Conservation (phyloP, 2,113 vertebrate species). For the Prunella fulvescens region DNA sequence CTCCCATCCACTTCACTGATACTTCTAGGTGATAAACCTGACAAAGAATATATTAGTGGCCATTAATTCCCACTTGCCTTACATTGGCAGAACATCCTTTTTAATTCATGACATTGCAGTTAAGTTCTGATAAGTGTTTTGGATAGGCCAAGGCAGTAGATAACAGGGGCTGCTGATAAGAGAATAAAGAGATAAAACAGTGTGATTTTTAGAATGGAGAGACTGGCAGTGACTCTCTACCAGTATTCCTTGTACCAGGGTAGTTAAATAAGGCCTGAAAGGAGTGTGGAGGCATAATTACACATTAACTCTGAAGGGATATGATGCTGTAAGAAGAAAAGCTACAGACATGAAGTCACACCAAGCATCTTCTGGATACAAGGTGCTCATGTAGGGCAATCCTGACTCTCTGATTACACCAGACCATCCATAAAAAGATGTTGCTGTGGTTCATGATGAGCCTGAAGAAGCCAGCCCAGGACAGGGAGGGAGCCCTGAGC, state of each 20-base stretch:
- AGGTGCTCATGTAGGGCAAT: rapidly evolving
- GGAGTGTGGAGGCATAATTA: neutral
- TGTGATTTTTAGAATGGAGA: neutral
- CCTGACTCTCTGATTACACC: neutral
- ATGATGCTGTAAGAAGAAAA: neutral
- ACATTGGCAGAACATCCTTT: constrained; percentile 3
- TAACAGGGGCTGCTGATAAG: constrained; percentile 15
- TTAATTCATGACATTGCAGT: neutral
- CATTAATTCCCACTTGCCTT: constrained; percentile 30
- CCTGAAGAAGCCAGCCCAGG: neutral
- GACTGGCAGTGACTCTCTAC: neutral
- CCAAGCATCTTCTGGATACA: neutral
- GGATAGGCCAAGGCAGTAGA: neutral
- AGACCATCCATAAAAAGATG: neutral
- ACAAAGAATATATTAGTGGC: constrained; percentile 4
- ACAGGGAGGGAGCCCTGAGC: neutral
- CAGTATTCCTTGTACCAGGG: neutral
- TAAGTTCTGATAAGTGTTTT: constrained; percentile 1
- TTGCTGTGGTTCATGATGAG: neutral
- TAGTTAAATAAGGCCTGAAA: neutral
- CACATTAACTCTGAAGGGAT: neutral
- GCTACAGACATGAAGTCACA: neutral
- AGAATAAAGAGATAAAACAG: neutral
- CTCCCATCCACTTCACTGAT: neutral
- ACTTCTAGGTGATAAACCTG: constrained; percentile 11